Evolutionary conservation across 2,888 invertebrate species (phyloP).

Genomic region (Ganaspis brasiliensis): DNA sequence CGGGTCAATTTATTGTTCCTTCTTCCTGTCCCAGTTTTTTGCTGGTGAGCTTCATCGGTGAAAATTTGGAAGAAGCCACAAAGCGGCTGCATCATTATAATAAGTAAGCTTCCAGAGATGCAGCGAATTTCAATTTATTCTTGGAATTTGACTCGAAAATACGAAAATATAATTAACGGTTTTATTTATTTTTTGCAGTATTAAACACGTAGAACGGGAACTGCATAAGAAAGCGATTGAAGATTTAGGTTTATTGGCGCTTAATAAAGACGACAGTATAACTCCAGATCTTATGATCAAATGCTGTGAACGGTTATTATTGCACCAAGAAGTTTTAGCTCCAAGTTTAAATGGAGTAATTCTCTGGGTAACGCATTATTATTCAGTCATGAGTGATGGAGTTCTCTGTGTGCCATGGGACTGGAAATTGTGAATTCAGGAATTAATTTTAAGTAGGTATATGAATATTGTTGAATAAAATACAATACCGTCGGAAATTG

Average conservation of each 20-base stretch:
- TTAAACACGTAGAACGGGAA: conserved; percentile 90
- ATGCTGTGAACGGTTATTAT: conserved; percentile 88
- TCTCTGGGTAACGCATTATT: conserved; percentile 93
- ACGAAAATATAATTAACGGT: conserved; percentile 14
- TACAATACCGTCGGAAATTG: no score
- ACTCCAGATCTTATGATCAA: conserved; percentile 94
- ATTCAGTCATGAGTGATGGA: conserved; percentile 94
- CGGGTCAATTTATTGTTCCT: conserved; percentile 96
- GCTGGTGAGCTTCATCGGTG: conserved; percentile 91
- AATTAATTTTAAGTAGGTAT: no score
- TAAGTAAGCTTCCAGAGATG: conserved; percentile 83
- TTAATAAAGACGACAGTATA: conserved; percentile 95
- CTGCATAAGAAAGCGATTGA: conserved; percentile 86
- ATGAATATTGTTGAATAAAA: no score
- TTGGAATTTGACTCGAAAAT: not conserved
- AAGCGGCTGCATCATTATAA: conserved; percentile 88
- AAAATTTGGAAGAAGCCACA: conserved; percentile 89
- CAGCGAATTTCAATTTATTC: no score
- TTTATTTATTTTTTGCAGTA: conserved; percentile 80
- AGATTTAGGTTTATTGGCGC: conserved; percentile 86
- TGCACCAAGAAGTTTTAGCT: conserved; percentile 80
- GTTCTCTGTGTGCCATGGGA: conserved; percentile 97
- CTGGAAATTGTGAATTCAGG: conserved; percentile 84
- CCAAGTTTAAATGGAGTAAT: conserved; percentile 85
- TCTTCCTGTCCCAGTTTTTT: conserved; percentile 94